Conservation (phyloP, 2,888 invertebrate species). For the Lasioglossum marginatum region DNA sequence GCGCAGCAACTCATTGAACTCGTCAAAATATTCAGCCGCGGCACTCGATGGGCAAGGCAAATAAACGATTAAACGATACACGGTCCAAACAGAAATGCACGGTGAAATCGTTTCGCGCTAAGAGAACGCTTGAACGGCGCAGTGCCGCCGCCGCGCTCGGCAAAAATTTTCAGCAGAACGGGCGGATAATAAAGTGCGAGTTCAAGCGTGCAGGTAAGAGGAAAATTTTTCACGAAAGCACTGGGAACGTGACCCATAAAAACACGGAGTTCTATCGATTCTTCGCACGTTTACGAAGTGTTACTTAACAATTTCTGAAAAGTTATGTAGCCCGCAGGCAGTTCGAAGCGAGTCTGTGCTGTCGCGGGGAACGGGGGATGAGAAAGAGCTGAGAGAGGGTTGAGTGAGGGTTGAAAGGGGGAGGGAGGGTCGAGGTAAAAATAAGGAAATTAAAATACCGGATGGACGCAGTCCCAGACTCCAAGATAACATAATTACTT, state of each 20-base stretch:
- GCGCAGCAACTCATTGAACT: background rate
- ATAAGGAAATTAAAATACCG: slow-evolving; percentile 63
- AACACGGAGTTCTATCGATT: slow-evolving; percentile 18
- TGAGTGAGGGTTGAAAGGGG: background rate
- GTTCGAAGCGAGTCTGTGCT: slow-evolving; percentile 14
- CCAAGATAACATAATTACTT: slow-evolving; percentile 57
- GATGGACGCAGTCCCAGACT: slow-evolving; percentile 22
- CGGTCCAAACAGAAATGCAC: background rate
- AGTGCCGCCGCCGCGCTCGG: background rate
- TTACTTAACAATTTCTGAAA: slow-evolving; percentile 41
- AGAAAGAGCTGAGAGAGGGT: background rate
- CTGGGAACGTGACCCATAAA: slow-evolving; percentile 18
- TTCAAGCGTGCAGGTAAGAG: slow-evolving; percentile 8
- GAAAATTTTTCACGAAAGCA: background rate
- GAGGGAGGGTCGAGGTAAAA: slow-evolving; percentile 21
- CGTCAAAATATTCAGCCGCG: background rate
- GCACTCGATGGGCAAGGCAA: background rate
- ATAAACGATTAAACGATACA: background rate
- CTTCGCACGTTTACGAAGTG: slow-evolving; percentile 18
- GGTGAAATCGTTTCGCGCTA: background rate
- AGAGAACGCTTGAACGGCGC: background rate
- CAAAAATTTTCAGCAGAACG: background rate
- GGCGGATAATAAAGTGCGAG: background rate
- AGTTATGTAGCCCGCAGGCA: slow-evolving; percentile 42
- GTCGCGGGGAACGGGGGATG: background rate